A percentile compares a stretch with the other conserved stretches of the same genome.
These are phyloP conservation scores for Triops cancriformis DNA, from an alignment of 1,140 invertebrate genomes.

Conservation along the genomic window DNA sequence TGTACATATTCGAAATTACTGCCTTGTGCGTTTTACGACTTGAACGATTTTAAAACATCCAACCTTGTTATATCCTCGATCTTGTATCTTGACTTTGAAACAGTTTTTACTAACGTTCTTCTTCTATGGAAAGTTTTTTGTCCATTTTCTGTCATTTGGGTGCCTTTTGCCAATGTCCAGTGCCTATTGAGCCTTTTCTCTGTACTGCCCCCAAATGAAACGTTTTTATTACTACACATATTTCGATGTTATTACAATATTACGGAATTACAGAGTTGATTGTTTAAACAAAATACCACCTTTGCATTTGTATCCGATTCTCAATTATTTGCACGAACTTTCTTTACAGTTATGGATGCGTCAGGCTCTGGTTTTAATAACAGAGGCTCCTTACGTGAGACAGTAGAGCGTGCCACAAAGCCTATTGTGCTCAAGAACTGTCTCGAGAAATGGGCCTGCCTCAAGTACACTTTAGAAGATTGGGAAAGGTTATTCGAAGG, in stretches of 20 bases:
- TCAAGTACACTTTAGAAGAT: conserved; percentile 28
- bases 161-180: conserved; percentile 8
- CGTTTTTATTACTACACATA: background rate
- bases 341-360: background rate
- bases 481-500: conserved; percentile 32
- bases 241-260: background rate
- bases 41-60: background rate
- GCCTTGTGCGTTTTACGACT: conserved; percentile 8
- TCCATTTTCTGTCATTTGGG: background rate
- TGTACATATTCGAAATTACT: background rate
- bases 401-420: background rate
- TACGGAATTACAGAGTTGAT: background rate
- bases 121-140: background rate
- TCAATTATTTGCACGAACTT: background rate
- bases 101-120: no score
- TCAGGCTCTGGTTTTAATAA: background rate
- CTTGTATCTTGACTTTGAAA: background rate
- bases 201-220: background rate
- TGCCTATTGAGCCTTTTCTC: background rate
- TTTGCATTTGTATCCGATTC: no score
- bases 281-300: no score
- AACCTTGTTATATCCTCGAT: background rate
- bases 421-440: background rate
- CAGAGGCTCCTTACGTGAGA: background rate
- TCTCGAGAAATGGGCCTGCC: conserved; percentile 16